Conservation (phyloP, 92 coral and sea anemone species). For the Bergia sp. region DNA sequence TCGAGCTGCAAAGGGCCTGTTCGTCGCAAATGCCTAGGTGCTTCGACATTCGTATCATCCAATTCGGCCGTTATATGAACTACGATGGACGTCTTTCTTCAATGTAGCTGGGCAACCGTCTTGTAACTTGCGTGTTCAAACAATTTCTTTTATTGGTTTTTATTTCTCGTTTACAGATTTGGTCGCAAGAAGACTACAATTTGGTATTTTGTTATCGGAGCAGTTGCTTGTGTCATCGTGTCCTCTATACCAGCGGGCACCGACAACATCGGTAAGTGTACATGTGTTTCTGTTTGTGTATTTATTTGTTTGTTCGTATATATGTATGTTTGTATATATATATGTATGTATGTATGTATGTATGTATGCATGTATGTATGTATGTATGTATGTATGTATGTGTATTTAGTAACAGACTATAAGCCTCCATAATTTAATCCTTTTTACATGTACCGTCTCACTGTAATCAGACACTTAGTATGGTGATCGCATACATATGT, state of each 20-base stretch:
- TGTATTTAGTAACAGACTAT: too few species aligned
- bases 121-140: background rate
- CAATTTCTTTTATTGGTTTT: background rate
- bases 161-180: constrained; percentile 46
- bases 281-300: background rate
- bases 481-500: too few species aligned
- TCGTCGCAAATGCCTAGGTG: too few species aligned
- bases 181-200: constrained; percentile 76
- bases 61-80: too few species aligned
- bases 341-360: background rate
- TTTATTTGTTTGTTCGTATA: background rate
- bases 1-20: too few species aligned
- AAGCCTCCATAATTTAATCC: too few species aligned
- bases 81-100: background rate
- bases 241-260: constrained; percentile 74
- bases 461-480: too few species aligned
- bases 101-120: background rate
- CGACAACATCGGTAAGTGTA: constrained; percentile 46
- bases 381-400: too few species aligned
- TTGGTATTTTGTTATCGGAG: constrained; percentile 59
- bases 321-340: background rate
- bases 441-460: too few species aligned
- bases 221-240: constrained; percentile 64
- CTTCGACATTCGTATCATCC: too few species aligned
- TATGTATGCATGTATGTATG: background rate